phyloP scores from a whole-genome alignment of 2,888 invertebrate genomes.

The Miltochrista miniata region DNA sequence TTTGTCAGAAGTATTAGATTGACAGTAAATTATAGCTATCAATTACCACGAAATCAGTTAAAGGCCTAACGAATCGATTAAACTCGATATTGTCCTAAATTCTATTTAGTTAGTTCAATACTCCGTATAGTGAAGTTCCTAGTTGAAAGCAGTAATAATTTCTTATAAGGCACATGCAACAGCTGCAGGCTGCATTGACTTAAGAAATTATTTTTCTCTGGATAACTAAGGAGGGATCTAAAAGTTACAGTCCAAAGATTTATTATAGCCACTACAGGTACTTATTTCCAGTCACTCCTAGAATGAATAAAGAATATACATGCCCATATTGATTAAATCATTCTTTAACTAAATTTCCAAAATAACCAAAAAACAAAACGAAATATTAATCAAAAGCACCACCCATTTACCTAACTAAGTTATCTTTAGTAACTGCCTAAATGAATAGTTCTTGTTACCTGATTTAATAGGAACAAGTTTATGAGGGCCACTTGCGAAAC shows the following conservation, averaged over 20 bases:
- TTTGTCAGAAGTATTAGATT: constrained; percentile 33
- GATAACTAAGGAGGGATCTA: too few species aligned
- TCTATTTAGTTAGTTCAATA: constrained; percentile 4
- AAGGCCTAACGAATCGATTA: constrained; percentile 31
- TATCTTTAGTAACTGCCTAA: constrained; percentile 28
- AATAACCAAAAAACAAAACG: neutral
- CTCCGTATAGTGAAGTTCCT: neutral
- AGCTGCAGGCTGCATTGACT: too few species aligned
- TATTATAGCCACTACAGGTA: too few species aligned
- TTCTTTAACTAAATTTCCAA: too few species aligned
- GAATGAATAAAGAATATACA: too few species aligned
- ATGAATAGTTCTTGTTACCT: constrained; percentile 32
- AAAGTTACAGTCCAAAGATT: too few species aligned
- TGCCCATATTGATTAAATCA: too few species aligned
- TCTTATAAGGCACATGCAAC: too few species aligned
- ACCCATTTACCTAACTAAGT: constrained; percentile 10
- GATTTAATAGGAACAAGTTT: constrained; percentile 43
- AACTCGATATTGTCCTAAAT: constrained; percentile 20
- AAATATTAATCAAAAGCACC: constrained; percentile 4
- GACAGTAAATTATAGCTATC: constrained; percentile 40
- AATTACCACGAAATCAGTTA: constrained; percentile 36
- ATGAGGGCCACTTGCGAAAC: constrained; percentile 58
- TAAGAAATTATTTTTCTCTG: too few species aligned
- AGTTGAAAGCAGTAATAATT: too few species aligned
- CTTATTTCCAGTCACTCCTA: too few species aligned